Conservation (phyloP, 2,888 invertebrate species). For the Xanthorhoe spadicearia region DNA sequence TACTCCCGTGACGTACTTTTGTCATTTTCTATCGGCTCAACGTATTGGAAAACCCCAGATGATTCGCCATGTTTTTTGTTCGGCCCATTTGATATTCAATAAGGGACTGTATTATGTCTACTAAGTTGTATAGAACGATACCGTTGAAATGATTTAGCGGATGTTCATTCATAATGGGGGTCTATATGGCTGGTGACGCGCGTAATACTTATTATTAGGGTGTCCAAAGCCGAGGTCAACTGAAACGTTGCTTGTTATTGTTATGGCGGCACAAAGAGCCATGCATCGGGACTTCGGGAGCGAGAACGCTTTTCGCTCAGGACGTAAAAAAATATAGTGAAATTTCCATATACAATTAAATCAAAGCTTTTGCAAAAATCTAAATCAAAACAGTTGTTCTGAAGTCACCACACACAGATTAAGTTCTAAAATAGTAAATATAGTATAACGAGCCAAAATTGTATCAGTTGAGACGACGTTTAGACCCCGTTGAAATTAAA, state of each 20-base stretch:
- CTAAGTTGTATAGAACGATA: constrained; percentile 31
- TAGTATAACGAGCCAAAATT: no score
- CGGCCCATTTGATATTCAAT: constrained; percentile 48
- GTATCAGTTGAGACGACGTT: no score
- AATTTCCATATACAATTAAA: neutral
- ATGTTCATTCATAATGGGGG: constrained; percentile 38
- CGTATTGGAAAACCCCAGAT: constrained; percentile 66
- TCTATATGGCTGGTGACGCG: constrained; percentile 48
- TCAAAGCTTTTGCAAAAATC: no score
- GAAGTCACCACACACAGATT: no score
- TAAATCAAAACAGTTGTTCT: no score
- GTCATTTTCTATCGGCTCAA: constrained; percentile 57
- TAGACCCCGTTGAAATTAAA: no score
- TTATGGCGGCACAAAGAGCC: constrained; percentile 61
- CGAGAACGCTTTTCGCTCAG: constrained; percentile 4
- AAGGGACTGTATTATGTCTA: constrained; percentile 39
- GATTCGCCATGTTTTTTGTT: constrained; percentile 47
- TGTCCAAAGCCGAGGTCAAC: constrained; percentile 45
- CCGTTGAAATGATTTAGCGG: constrained; percentile 46
- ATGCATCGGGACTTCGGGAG: constrained; percentile 54
- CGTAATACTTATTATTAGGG: constrained; percentile 49
- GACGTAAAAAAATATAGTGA: constrained; percentile 6
- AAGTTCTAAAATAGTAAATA: no score
- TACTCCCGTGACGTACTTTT: constrained; percentile 64
- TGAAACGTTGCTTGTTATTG: constrained; percentile 60